phyloP scores from a whole-genome alignment of 2,888 invertebrate genomes.

The Ectobius pallidus region DNA sequence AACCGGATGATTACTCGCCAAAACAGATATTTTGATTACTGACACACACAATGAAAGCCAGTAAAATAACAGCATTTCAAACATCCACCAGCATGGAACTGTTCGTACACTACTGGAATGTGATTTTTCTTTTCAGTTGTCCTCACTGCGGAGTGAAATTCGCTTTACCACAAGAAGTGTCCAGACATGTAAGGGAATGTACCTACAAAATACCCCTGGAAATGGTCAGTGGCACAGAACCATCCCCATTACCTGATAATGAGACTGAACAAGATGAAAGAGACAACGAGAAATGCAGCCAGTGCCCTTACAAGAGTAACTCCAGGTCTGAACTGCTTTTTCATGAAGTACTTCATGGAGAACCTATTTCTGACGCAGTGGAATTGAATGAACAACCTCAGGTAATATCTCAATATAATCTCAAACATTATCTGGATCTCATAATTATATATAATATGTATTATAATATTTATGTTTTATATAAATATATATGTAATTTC shows the following conservation, averaged over 20 bases:
- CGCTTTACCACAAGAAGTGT: slow-evolving; percentile 74
- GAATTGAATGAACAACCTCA: too few relatives aligned
- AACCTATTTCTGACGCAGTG: slow-evolving; percentile 49
- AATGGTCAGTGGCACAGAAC: not conserved
- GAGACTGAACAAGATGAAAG: not conserved
- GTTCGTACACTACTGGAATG: too few relatives aligned
- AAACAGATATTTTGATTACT: too few relatives aligned
- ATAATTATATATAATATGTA: too few relatives aligned
- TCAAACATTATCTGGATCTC: too few relatives aligned
- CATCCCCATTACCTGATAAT: not conserved
- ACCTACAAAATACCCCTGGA: slow-evolving; percentile 51
- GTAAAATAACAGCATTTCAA: too few relatives aligned
- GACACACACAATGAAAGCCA: too few relatives aligned
- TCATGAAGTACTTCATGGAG: slow-evolving; percentile 71
- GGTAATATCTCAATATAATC: too few relatives aligned
- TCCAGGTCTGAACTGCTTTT: slow-evolving; percentile 75
- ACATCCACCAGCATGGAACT: too few relatives aligned
- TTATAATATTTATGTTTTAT: too few relatives aligned
- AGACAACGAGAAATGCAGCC: not conserved
- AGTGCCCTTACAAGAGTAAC: slow-evolving; percentile 61
- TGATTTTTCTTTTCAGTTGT: slow-evolving; percentile 65
- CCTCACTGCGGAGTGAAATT: slow-evolving; percentile 73
- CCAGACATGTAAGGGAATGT: slow-evolving; percentile 70
- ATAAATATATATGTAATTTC: too few relatives aligned
- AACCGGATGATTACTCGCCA: too few relatives aligned